These are phyloP conservation scores for Sebastes wilsoni DNA, from an alignment of 2,797 vertebrate species.

Conservation along the genomic window DNA sequence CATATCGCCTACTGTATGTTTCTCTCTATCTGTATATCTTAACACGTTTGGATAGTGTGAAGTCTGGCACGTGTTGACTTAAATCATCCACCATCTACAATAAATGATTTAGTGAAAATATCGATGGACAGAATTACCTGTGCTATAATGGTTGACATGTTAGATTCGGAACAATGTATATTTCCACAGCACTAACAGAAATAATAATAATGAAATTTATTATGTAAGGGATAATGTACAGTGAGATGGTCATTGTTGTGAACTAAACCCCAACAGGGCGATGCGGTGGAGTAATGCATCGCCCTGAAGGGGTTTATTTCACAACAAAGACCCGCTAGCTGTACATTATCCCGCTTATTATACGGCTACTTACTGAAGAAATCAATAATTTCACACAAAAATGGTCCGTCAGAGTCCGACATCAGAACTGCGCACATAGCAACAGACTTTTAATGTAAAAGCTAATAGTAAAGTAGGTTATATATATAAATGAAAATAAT, in stretches of 20 bases:
- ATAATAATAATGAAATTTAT: too few species aligned
- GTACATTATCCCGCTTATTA: too few species aligned
- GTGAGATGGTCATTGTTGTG: too few species aligned
- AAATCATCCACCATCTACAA: background rate
- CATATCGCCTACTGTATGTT: background rate
- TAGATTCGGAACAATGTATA: background rate
- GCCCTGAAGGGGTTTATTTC: too few species aligned
- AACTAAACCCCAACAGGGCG: too few species aligned
- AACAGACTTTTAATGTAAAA: background rate
- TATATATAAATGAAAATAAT: background rate
- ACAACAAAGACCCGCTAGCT: too few species aligned
- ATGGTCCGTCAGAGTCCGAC: too few species aligned
- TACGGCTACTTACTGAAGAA: too few species aligned
- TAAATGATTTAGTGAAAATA: background rate
- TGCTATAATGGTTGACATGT: background rate
- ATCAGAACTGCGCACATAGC: too few species aligned
- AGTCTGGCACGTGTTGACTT: background rate
- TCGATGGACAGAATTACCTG: background rate
- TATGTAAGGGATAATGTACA: too few species aligned
- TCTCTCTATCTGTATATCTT: background rate
- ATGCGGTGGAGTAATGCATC: too few species aligned
- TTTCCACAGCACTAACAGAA: background rate
- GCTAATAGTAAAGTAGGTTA: background rate
- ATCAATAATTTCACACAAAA: too few species aligned
- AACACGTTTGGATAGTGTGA: background rate